Base-by-base conservation (phyloP, 2,888 invertebrate species). In the Pomacea canaliculata region DNA sequence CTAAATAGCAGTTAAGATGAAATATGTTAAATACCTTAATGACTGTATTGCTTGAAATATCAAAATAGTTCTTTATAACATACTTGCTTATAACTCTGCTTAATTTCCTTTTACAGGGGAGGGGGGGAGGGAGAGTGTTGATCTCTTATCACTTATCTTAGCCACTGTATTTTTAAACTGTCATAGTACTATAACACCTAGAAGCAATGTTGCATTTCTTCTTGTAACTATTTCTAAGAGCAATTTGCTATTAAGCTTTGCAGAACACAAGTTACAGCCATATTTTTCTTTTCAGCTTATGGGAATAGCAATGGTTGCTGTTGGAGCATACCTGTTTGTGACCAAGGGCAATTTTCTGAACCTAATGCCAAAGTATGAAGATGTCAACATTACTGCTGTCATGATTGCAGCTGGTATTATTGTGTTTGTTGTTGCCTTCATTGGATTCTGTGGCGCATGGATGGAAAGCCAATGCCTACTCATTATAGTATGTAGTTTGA, bases 371-470 rank as follows among this genome's bases (percentile, higher is more conserved):
- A 83, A 80, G 85, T 94, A 94, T 90, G 94, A 94, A 70, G 93
- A 94, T 74, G 92, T 95, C 79, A 94, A 94, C 82, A 94, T 94
- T 19, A 95, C 96, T 88, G 94, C 94, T 51, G 91, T 96, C 76
- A 93, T 95, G 81, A 93, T 96, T 81, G 93, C 93, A 66, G 93
- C 94, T 27, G 96, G 96, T 65, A 93, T 94, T 63, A 91, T 94
- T 71, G 94, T 94, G 51, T 94, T 95, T 87, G 92, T 95, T 78
- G 93, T 95, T 12, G 94, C 95, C 72, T 95, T 96, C 90, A 94
- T 95, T 83, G 96, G 96, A 80, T 96, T 95, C 89, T 95, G 95
- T 87, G 96, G 96, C 18, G 94, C 95, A 66, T 95, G 95, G 94
- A 94, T 95, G 87, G 94, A 95, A 89, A 95, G 94, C 78, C 93